Evolutionary conservation across 1,140 invertebrate species (phyloP), one percentile per base, ranked within the genome.

Genomic region (Drusus annulatus): DNA sequence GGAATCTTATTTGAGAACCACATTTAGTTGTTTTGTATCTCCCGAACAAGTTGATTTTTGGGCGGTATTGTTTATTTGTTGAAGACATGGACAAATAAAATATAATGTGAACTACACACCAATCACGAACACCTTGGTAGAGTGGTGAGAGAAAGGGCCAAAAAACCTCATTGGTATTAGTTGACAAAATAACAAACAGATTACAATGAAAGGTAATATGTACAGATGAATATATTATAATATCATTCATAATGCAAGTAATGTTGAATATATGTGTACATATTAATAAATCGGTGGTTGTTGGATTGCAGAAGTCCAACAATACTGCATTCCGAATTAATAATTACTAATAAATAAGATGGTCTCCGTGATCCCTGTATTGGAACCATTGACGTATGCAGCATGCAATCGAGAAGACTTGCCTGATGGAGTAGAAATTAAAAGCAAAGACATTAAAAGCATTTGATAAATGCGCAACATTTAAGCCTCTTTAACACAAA

Each of bases 331-430:
- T 56, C 56, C 23, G 7, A 60, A 60, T 60, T 5, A 21, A 13
- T 21, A 58, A 36, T 68, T n/a, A 68, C 45, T 36, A 58, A 58
- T 73, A 17, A 25, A 78, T 78, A 63, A 19, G 21, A 52, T 76
- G 16, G 25, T 69, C 62, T 79, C n/a, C 63, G 45, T 58, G 58
- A 17, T 51, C 52, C 56, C 7, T 31, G 52, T 50, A 17, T 15
- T 17, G 31, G 21, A 8, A 73, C 45, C 68, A 52, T 19, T 23
- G 17, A 71, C 13, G 68, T 71, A 71, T 52, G n/a, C 45, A 58
- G 68, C 81, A 80, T 83, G 78, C 81, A 79, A 65, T 71, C 45
- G 63, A 60, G 25, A 68, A 23, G 69, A 74, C 75, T 83, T 83
- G 81, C 73, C 78, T 36, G 76, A 69, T 78, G 78, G 81, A 80